These are phyloP conservation scores for Lepilemur septentrionalis DNA, from an alignment of 2,797 vertebrate genomes.

Conservation along the genomic window DNA sequence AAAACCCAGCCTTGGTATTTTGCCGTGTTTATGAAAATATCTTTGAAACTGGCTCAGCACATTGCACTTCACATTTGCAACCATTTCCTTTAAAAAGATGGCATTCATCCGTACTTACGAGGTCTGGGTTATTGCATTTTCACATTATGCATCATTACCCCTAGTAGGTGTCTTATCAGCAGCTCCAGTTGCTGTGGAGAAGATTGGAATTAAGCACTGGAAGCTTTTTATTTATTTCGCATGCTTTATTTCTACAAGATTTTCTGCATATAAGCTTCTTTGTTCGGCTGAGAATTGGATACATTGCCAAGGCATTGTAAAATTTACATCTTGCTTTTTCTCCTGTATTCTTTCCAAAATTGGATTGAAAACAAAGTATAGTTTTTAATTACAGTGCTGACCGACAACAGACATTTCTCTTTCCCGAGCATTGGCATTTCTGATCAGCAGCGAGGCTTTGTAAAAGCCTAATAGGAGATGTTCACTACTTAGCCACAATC, in stretches of 20 bases:
- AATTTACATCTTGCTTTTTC: slow-evolving; percentile 82
- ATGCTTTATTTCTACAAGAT: slow-evolving; percentile 85
- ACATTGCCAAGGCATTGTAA: slow-evolving; percentile 83
- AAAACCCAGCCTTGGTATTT: slow-evolving; percentile 75
- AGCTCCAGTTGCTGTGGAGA: slow-evolving; percentile 86
- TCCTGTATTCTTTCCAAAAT: slow-evolving; percentile 83
- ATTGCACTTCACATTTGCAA: slow-evolving; percentile 79
- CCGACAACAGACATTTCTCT: slow-evolving; percentile 70
- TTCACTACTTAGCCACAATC: slow-evolving; percentile 63
- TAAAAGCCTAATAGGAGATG: slow-evolving; percentile 65
- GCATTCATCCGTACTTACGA: slow-evolving; percentile 77
- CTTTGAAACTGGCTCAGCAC: slow-evolving; percentile 81
- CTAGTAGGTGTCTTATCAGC: slow-evolving; percentile 87
- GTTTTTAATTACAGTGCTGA: slow-evolving; percentile 83
- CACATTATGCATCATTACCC: slow-evolving; percentile 86
- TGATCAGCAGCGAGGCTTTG: slow-evolving; percentile 76
- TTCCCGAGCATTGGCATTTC: slow-evolving; percentile 57
- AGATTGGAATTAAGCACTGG: slow-evolving; percentile 85
- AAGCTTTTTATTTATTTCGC: slow-evolving; percentile 87
- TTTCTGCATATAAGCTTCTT: slow-evolving; percentile 86
- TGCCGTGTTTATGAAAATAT: slow-evolving; percentile 72
- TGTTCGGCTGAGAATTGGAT: slow-evolving; percentile 83
- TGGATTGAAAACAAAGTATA: slow-evolving; percentile 85
- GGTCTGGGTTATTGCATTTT: slow-evolving; percentile 82
- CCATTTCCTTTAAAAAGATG: slow-evolving; percentile 81